Conservation (phyloP, 1,140 invertebrate genomes). For the Drosophila biarmipes region DNA sequence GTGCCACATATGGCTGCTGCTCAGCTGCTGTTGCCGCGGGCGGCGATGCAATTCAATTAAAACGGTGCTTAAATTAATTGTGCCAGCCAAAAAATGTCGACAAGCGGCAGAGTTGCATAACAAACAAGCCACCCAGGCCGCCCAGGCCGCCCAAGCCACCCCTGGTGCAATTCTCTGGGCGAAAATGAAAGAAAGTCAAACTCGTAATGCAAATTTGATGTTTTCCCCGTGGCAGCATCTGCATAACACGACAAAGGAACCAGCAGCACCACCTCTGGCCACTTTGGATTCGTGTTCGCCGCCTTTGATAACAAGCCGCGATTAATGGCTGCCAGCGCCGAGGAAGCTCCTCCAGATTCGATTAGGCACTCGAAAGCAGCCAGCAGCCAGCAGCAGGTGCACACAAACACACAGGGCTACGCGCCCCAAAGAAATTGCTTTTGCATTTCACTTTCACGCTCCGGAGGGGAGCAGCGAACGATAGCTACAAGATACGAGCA, state of each 20-base stretch:
- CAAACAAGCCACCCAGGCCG: background rate
- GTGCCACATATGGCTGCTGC: constrained; percentile 5
- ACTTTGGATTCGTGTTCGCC: constrained; percentile 38
- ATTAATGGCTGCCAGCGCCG: constrained; percentile 42
- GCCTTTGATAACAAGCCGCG: constrained; percentile 43
- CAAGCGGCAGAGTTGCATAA: constrained; percentile 24
- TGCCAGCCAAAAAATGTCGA: constrained; percentile 21
- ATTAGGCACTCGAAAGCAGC: constrained; percentile 24
- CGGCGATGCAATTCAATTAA: constrained; percentile 50
- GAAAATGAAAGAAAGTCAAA: constrained; percentile 47
- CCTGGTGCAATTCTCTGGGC: constrained; percentile 23
- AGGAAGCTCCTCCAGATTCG: constrained; percentile 36
- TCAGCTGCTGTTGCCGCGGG: background rate
- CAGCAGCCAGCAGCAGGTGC: constrained; percentile 17
- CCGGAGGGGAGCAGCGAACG: constrained; percentile 32
- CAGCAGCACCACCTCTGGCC: constrained; percentile 12
- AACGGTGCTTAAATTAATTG: constrained; percentile 55
- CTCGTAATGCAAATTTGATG: constrained; percentile 49
- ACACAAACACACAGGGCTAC: constrained; percentile 8
- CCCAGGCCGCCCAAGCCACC: background rate
- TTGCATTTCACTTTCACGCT: constrained; percentile 67
- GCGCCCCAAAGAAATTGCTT: constrained; percentile 43
- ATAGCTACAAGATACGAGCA: constrained; percentile 25
- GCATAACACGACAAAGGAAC: constrained; percentile 30
- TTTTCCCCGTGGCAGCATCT: constrained; percentile 37